Base-by-base conservation (phyloP, 1,140 invertebrate genomes). In the Homarus americanus region DNA sequence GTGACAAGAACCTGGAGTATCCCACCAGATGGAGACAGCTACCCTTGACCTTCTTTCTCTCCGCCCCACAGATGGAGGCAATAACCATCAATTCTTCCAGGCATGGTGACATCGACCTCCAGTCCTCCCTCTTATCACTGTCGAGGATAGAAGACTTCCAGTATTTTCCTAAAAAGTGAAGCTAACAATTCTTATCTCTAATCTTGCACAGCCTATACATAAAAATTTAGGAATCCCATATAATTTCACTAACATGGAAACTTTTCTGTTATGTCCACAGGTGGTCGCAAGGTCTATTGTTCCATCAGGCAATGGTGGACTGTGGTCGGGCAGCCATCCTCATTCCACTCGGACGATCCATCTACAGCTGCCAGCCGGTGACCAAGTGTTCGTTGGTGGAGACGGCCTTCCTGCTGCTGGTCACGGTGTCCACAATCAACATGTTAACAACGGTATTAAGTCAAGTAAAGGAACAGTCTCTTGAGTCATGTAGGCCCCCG, bases 361-460 rank as follows among this genome's bases (percentile, higher is more conserved):
- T 98, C 91, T 96, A 98, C 91, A 96, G 96, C 91, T 97, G 97
- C 94, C 96, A 97, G 93, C 96, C 97, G 0, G 97, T 98, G 40
- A 96, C 97, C 93, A 97, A 97, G 93, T 98, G 97, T 94, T 97
- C 97, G 24, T 94, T 98, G n/a, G 96, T 98, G 15, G 97, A 98
- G 94, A 98, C 97, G 24, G 97, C 97, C 12, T 98, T 98, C 94
- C 95, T 98, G 0, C 95, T 98, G 82, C 95, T 98, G 91, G 97
- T 98, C 89, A 98, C 97, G 41, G 97, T 98, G 34, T 97, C 97
- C 28, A 98, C 97, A 1, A 97, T 98, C 93, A 98, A 98, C 94
- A 97, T 98, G 96, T 95, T 98, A 91, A 98, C 97, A 24, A 97
- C 97, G 24, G 93, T 93, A 93, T 91, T 93, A 86, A 93, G 92